A percentile compares a stretch with the other conserved stretches of the same genome.
phyloP scores from a whole-genome alignment of 2,888 invertebrate species.

The Drosophila helvetica region DNA sequence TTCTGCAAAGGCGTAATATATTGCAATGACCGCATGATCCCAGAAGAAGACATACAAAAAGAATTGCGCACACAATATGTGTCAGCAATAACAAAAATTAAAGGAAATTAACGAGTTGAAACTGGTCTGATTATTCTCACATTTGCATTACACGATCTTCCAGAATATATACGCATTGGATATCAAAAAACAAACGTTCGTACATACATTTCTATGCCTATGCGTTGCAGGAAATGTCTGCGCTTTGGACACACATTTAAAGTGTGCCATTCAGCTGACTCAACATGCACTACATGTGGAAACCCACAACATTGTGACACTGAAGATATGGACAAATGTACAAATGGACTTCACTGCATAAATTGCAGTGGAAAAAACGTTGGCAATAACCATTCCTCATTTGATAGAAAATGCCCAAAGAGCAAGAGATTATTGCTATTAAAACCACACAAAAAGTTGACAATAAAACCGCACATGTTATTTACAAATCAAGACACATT shows the following conservation, averaged over 20 bases:
- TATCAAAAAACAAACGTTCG: background rate
- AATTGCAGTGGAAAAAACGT: no score
- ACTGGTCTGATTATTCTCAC: conserved; percentile 2
- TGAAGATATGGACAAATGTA: no score
- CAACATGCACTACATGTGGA: background rate
- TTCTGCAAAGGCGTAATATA: conserved; percentile 5
- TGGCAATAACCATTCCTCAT: no score
- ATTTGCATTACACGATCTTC: conserved; percentile 1
- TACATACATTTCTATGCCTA: background rate
- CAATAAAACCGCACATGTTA: no score
- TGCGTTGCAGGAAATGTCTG: conserved; percentile 1
- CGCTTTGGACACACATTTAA: background rate
- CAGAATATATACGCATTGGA: background rate
- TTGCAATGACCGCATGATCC: conserved; percentile 5
- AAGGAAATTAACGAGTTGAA: background rate
- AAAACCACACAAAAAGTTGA: no score
- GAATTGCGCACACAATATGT: conserved; percentile 5
- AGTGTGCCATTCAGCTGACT: background rate
- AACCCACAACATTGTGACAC: background rate
- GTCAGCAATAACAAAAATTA: background rate
- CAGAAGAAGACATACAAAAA: background rate
- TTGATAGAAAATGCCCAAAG: no score
- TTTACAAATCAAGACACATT: no score
- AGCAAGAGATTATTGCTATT: no score
- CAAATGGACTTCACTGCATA: no score